Base-by-base conservation (phyloP, 1,140 invertebrate species). In the Camponotus floridanus region DNA sequence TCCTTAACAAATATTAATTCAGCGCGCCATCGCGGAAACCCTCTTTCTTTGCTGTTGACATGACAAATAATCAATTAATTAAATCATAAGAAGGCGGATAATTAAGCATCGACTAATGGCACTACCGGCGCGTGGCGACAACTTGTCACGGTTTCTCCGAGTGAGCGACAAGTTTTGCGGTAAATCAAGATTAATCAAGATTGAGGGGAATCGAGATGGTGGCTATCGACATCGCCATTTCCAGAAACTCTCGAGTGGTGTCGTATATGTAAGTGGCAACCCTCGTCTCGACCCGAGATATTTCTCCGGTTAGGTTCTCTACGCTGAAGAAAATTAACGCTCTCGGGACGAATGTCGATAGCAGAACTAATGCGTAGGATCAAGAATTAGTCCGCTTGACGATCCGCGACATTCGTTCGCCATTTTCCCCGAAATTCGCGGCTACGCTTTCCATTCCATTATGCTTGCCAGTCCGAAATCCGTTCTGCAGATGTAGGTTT, bases 101-200 rank as follows among this genome's bases (percentile, higher is more conserved):
- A 79, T 76, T 36, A 57, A 68, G 36, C 33, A 2, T 36, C 33
- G 2, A 5, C 11, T 71, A 68, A 67, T 68, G 8, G 7, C 1
- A 36, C n/a, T 48, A 21, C 1, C 26, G n/a, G 21, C 3, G 13
- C 36, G 9, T 8, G 11, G 6, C 51, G 8, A 42, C 45, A 8
- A 61, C 8, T 1, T 13, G 8, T 64, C 18, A 33, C 65, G 26
- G 11, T 0, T 11, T 31, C n/a, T 13, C 57, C 26, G 21, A 9
- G 2, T 5, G 33, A 76, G 11, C 33, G 18, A 31, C 45, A 67
- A 55, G 71, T 70, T n/a, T 78, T 15, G 15, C n/a, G 65, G 61
- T 71, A 71, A 88, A 71, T 85, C 64, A 59, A 65, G 81, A 85
- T 87, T 85, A 70, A 70, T 85, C 62, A 51, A 70, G 71, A 88